Evolutionary conservation across 92 coral and sea anemone genomes (phyloP).

Genomic region (Paragorgia papillata): DNA sequence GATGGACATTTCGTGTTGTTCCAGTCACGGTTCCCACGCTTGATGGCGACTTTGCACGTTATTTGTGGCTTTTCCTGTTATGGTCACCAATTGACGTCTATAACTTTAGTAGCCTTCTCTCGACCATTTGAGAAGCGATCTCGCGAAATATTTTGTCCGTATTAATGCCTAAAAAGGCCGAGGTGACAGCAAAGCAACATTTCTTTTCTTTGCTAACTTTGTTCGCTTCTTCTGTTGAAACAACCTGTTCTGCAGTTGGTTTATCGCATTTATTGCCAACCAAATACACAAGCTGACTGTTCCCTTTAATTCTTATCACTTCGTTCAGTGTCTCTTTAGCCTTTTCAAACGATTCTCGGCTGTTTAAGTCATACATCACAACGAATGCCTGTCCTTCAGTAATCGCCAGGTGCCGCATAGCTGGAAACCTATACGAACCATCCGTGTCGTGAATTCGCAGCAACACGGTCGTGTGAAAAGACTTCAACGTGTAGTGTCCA

Average conservation of each 20-base stretch:
- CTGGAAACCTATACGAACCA: slow-evolving; percentile 43
- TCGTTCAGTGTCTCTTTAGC: slow-evolving; percentile 30
- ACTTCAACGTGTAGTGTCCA: slow-evolving; percentile 33
- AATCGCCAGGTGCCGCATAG: slow-evolving; percentile 39
- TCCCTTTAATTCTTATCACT: slow-evolving; percentile 10
- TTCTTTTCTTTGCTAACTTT: slow-evolving; percentile 34
- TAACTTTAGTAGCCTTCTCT: slow-evolving; percentile 20
- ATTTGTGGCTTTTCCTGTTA: too few relatives aligned
- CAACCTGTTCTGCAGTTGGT: slow-evolving; percentile 34
- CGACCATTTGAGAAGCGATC: slow-evolving; percentile 43
- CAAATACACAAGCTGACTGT: slow-evolving; percentile 7
- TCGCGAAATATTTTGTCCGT: slow-evolving; percentile 50
- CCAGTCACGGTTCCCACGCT: too few relatives aligned
- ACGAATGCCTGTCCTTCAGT: slow-evolving; percentile 41
- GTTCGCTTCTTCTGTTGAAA: slow-evolving; percentile 33
- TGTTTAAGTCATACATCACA: slow-evolving; percentile 35
- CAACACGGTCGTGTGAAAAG: slow-evolving; percentile 38
- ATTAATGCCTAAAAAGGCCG: slow-evolving; percentile 26
- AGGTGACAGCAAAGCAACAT: slow-evolving; percentile 34
- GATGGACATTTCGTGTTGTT: too few relatives aligned
- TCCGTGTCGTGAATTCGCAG: slow-evolving; percentile 39
- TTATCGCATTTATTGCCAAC: slow-evolving; percentile 39
- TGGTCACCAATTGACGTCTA: too few relatives aligned
- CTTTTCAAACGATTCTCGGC: slow-evolving; percentile 32
- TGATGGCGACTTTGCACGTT: too few relatives aligned